These are phyloP conservation scores for Tragulus kanchil DNA, from an alignment of 2,113 vertebrate genomes.

Conservation along the genomic window DNA sequence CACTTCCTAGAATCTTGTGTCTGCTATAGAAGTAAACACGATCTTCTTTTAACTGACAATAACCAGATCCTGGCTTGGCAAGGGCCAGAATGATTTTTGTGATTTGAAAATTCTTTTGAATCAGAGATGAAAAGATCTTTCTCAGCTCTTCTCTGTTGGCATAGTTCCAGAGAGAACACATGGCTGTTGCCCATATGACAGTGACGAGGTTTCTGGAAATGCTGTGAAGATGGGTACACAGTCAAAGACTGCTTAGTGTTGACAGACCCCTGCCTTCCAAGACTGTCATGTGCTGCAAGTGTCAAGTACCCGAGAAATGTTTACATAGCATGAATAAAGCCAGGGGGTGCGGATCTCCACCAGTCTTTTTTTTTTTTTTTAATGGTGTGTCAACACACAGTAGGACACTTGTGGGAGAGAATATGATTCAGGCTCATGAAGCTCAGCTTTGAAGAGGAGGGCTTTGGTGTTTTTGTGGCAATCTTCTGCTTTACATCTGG, in stretches of 20 bases:
- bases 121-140: constrained; percentile 33
- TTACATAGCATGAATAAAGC: background rate
- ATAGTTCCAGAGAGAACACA: background rate
- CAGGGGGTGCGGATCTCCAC: background rate
- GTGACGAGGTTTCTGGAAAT: background rate
- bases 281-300: background rate
- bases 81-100: constrained; percentile 25
- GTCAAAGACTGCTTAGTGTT: background rate
- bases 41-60: background rate
- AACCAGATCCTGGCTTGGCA: background rate
- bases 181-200: background rate
- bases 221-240: background rate
- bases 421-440: constrained; percentile 24
- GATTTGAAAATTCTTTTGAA: constrained; percentile 45
- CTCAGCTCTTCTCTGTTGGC: background rate
- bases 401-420: background rate
- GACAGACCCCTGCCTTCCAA: background rate
- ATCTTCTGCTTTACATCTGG: constrained; percentile 45
- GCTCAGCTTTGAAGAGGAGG: constrained; percentile 32
- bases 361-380: background rate
- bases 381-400: background rate
- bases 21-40: background rate
- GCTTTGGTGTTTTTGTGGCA: background rate
- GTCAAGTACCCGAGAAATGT: constrained; percentile 7
- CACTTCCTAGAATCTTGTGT: background rate